Conservation (phyloP, 1,140 invertebrate species). For the Anthonomus grandis region DNA sequence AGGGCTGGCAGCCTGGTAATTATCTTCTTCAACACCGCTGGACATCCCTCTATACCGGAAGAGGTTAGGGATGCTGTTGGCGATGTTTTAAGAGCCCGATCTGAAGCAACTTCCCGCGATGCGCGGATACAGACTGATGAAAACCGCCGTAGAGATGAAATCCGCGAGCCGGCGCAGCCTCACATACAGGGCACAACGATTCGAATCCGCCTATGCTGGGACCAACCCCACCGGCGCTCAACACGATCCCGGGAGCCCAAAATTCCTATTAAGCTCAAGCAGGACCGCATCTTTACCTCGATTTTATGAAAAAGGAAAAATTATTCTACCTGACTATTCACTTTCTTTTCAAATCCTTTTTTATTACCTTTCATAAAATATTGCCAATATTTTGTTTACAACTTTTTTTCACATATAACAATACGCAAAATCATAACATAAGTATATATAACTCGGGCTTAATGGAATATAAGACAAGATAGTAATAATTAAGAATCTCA, state of each 20-base stretch:
- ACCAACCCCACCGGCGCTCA: conserved; percentile 16
- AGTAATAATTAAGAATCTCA: too few relatives aligned
- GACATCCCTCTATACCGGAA: conserved; percentile 28
- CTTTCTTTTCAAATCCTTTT: too few relatives aligned
- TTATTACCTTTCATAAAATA: too few relatives aligned
- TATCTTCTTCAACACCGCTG: conserved; percentile 20
- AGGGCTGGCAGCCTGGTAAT: conserved; percentile 16
- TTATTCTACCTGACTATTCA: too few relatives aligned
- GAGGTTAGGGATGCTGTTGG: conserved; percentile 28
- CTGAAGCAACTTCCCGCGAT: conserved; percentile 24
- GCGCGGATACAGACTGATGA: conserved; percentile 24
- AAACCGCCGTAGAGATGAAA: conserved; percentile 16
- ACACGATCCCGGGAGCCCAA: conserved; percentile 25
- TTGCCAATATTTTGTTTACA: too few relatives aligned
- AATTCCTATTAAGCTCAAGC: conserved; percentile 20
- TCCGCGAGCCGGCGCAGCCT: conserved; percentile 23
- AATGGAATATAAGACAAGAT: too few relatives aligned
- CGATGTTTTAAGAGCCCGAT: conserved; percentile 18
- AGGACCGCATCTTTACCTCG: conserved; percentile 15
- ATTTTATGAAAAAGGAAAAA: background rate
- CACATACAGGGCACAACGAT: conserved; percentile 13
- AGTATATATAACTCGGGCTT: too few relatives aligned
- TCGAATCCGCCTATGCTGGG: conserved; percentile 15
- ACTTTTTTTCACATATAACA: too few relatives aligned
- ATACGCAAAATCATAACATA: too few relatives aligned